These are phyloP conservation scores for Geotria australis DNA, from an alignment of 2,797 vertebrate species.

Conservation along the genomic window DNA sequence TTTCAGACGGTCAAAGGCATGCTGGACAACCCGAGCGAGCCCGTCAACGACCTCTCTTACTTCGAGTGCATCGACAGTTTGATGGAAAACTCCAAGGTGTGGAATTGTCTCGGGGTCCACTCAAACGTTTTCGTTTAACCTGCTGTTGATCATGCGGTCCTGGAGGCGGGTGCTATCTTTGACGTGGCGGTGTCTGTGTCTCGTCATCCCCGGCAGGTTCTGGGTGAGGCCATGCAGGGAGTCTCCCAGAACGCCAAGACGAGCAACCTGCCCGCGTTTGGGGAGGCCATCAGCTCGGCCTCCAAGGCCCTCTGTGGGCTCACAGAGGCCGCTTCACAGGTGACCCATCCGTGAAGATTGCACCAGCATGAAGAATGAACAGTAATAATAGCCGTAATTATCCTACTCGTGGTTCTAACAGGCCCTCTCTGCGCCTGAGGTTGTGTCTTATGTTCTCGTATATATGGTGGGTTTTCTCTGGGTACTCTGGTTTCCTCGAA, in stretches of 20 bases:
- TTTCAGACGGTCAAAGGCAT: conserved; percentile 54
- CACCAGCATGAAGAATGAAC: no score
- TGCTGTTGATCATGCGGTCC: not conserved
- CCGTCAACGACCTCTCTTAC: conserved; percentile 60
- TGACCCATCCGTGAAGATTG: conserved; percentile 2
- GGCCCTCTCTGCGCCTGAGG: no score
- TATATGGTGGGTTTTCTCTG: no score
- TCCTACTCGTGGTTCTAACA: no score
- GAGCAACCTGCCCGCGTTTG: conserved; percentile 67
- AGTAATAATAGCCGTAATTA: no score
- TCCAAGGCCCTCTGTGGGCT: conserved; percentile 86
- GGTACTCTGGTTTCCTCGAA: no score
- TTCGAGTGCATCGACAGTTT: conserved; percentile 87
- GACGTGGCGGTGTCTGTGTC: no score
- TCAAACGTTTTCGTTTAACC: not conserved
- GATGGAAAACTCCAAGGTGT: conserved; percentile 96
- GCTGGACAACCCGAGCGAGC: conserved; percentile 73
- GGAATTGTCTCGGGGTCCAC: not conserved
- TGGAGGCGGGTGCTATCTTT: not conserved
- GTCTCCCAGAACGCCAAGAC: conserved; percentile 95
- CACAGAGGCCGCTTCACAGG: conserved; percentile 78
- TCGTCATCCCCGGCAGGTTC: conserved; percentile 17
- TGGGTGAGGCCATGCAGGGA: conserved; percentile 86
- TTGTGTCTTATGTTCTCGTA: no score
- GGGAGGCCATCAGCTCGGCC: conserved; percentile 47